Evolutionary conservation across 2,888 invertebrate species (phyloP).

Genomic region (Melieria crassipennis): DNA sequence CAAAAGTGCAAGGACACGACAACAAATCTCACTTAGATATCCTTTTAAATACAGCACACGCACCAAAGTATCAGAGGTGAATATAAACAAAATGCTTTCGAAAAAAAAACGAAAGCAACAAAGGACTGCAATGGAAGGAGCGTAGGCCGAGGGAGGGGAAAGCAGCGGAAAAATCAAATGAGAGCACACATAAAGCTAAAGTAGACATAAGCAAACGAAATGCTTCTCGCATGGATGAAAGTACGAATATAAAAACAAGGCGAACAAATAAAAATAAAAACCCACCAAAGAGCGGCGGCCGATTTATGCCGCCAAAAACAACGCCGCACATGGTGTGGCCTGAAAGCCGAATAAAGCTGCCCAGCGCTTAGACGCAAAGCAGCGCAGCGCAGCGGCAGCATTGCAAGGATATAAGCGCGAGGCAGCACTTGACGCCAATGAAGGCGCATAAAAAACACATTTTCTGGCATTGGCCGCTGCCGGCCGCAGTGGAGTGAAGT

Average conservation of each 20-base stretch:
- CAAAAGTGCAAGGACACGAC: background rate
- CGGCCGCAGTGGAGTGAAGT: too few relatives aligned
- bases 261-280: too few relatives aligned
- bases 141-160: background rate
- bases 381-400: background rate
- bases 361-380: background rate
- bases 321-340: too few relatives aligned
- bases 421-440: background rate
- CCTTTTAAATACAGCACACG: background rate
- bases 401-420: background rate
- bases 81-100: background rate
- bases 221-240: background rate
- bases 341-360: too few relatives aligned
- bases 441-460: constrained; percentile 4
- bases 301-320: too few relatives aligned
- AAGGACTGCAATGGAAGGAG: too few relatives aligned
- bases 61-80: background rate
- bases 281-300: too few relatives aligned
- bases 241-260: background rate
- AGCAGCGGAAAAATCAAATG: background rate
- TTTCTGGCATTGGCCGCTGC: background rate
- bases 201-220: background rate
- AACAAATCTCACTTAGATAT: constrained; percentile 1
- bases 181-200: background rate
- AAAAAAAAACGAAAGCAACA: background rate